Evolutionary conservation across 92 coral and sea anemone genomes (phyloP).

Genomic region (Heliopora coerulea): DNA sequence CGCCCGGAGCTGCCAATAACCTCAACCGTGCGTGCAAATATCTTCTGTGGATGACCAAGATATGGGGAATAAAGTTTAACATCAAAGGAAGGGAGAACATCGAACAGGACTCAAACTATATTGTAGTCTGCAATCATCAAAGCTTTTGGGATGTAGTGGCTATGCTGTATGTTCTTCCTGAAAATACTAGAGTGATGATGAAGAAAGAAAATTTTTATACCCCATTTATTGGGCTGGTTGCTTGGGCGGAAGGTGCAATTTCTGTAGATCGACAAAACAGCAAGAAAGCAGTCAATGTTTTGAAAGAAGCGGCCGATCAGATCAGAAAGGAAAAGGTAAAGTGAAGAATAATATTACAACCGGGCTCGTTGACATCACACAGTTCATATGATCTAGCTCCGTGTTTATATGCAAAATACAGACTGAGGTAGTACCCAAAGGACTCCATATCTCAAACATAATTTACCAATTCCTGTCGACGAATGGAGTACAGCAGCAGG

Average conservation of each 20-base stretch:
- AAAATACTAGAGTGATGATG: conserved; percentile 72
- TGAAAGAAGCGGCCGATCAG: conserved; percentile 73
- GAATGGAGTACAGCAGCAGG: no score
- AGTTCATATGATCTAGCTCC: no score
- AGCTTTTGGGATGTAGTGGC: conserved; percentile 82
- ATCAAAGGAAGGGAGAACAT: conserved; percentile 72
- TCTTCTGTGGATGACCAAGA: conserved; percentile 46
- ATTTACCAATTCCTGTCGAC: no score
- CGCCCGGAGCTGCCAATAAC: conserved; percentile 79
- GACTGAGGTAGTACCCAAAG: no score
- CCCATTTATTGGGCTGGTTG: conserved; percentile 79
- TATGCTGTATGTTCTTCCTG: conserved; percentile 65
- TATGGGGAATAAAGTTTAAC: conserved; percentile 61
- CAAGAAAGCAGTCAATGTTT: conserved; percentile 69
- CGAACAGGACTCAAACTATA: conserved; percentile 59
- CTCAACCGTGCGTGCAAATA: conserved; percentile 52
- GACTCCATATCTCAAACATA: no score
- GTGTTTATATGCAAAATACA: no score
- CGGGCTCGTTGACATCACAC: no score
- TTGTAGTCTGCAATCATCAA: conserved; percentile 91
- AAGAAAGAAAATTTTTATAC: conserved; percentile 66
- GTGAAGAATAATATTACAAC: no score
- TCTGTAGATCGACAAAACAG: conserved; percentile 70
- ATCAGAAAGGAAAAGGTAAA: conserved; percentile 71
- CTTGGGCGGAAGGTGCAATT: conserved; percentile 82